These are phyloP conservation scores for Rotaria magnacalcarata DNA, from an alignment of 2,888 invertebrate genomes.

Conservation along the genomic window DNA sequence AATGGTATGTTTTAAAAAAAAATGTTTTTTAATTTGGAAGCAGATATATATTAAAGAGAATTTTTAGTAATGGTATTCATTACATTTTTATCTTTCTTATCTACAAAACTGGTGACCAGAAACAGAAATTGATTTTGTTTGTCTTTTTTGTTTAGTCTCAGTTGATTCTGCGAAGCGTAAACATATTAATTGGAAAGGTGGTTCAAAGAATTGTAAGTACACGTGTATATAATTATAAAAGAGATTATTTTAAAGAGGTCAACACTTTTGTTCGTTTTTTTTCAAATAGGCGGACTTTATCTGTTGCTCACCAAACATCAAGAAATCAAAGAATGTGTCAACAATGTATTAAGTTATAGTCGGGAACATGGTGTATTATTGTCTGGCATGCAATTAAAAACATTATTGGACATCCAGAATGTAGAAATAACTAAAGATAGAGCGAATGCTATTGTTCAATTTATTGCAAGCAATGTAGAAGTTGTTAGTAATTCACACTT, in stretches of 20 bases:
- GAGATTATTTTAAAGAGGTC: not conserved
- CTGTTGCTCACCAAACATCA: not conserved
- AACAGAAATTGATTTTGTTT: no score
- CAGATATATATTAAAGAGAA: no score
- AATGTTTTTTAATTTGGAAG: not conserved
- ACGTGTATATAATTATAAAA: not conserved
- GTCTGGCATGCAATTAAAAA: not conserved
- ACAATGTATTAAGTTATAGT: not conserved
- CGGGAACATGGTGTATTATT: not conserved
- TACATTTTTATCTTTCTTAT: no score
- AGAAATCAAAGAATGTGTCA: not conserved
- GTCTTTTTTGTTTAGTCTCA: not conserved
- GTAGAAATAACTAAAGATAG: not conserved
- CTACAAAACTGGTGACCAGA: no score
- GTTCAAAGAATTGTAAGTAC: not conserved
- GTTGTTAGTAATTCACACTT: not conserved
- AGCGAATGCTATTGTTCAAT: not conserved
- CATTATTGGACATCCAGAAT: not conserved
- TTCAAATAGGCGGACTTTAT: not conserved
- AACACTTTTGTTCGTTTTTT: not conserved
- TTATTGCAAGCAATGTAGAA: not conserved
- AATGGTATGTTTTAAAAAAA: not conserved
- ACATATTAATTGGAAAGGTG: not conserved
- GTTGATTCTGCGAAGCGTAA: not conserved
- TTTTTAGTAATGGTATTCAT: no score